These are phyloP conservation scores for Eufriesea mexicana DNA, from an alignment of 1,140 invertebrate genomes.

Conservation along the genomic window DNA sequence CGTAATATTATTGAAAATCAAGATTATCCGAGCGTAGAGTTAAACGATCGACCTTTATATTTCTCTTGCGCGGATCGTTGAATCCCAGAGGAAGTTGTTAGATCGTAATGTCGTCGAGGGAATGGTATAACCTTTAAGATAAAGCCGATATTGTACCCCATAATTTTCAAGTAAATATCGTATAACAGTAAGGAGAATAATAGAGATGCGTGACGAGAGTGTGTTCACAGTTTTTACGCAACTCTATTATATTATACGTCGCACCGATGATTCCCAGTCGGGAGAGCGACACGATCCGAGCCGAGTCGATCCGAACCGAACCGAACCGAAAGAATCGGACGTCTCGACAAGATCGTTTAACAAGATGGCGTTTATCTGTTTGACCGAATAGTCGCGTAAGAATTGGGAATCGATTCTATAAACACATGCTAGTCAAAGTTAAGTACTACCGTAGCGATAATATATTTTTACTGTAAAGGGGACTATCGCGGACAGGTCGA, in stretches of 20 bases:
- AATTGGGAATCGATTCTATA: constrained; percentile 67
- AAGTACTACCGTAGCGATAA: constrained; percentile 73
- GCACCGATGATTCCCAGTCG: constrained; percentile 26
- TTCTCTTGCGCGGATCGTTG: constrained; percentile 28
- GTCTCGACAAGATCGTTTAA: background rate
- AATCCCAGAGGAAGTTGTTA: constrained; percentile 24
- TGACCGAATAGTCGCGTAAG: background rate
- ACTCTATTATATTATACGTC: constrained; percentile 7
- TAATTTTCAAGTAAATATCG: constrained; percentile 39
- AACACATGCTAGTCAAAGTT: constrained; percentile 75
- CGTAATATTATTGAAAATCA: constrained; percentile 24
- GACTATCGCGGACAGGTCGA: constrained; percentile 55
- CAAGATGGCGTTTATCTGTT: constrained; percentile 6
- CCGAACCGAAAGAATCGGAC: background rate
- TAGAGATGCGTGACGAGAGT: constrained; percentile 15
- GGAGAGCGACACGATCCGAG: background rate
- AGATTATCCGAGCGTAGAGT: background rate
- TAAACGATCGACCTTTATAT: constrained; percentile 52
- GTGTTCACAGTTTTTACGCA: background rate
- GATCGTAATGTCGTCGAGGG: constrained; percentile 43
- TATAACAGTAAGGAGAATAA: constrained; percentile 23
- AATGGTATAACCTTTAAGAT: constrained; percentile 47
- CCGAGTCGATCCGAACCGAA: too few species aligned
- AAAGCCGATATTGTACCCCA: constrained; percentile 50
- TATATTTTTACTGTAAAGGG: constrained; percentile 76